A percentile compares a stretch with the other conserved stretches of the same genome.
Evolutionary conservation across 2,113 vertebrate species (phyloP).

Genomic region (Syngnathus scovelli): DNA sequence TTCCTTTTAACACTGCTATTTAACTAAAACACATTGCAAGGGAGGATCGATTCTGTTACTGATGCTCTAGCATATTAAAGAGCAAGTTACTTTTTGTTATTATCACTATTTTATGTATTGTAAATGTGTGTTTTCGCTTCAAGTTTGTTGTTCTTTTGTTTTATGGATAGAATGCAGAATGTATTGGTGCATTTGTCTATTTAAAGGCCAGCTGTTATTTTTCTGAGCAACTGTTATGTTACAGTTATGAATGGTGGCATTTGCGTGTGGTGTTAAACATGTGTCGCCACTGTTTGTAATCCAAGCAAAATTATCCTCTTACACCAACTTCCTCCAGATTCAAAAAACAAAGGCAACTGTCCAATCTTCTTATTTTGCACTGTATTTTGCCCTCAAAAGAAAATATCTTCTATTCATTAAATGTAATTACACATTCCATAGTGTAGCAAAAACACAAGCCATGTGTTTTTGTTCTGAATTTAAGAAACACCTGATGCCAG

Average conservation of each 20-base stretch:
- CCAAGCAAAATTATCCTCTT: slow-evolving; percentile 54
- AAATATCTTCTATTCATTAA: slow-evolving; percentile 7
- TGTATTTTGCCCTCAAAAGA: slow-evolving; percentile 23
- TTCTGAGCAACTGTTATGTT: slow-evolving; percentile 29
- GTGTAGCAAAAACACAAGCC: slow-evolving; percentile 8
- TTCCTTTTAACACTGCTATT: slow-evolving; percentile 34
- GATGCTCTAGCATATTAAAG: slow-evolving; percentile 8
- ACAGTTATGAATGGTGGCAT: slow-evolving; percentile 20
- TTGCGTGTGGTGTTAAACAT: slow-evolving; percentile 33
- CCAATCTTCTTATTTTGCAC: slow-evolving; percentile 11
- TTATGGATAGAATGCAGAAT: slow-evolving; percentile 10
- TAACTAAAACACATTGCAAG: slow-evolving; percentile 1
- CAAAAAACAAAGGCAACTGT: slow-evolving; percentile 38
- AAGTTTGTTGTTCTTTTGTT: slow-evolving; percentile 8
- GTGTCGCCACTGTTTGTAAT: slow-evolving; percentile 42
- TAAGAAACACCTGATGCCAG: slow-evolving; percentile 8
- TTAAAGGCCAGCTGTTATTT: slow-evolving; percentile 20
- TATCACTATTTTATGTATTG: slow-evolving; percentile 22
- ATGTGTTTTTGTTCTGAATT: slow-evolving; percentile 14
- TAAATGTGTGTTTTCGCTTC: slow-evolving; percentile 23
- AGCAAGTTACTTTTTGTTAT: slow-evolving; percentile 25
- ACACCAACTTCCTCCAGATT: slow-evolving; percentile 37
- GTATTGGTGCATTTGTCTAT: slow-evolving; percentile 19
- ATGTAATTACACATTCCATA: slow-evolving; percentile 47
- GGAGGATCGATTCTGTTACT: slow-evolving; percentile 20